Conservation (phyloP, 2,797 vertebrate genomes). For the Phataginus tetradactyla region DNA sequence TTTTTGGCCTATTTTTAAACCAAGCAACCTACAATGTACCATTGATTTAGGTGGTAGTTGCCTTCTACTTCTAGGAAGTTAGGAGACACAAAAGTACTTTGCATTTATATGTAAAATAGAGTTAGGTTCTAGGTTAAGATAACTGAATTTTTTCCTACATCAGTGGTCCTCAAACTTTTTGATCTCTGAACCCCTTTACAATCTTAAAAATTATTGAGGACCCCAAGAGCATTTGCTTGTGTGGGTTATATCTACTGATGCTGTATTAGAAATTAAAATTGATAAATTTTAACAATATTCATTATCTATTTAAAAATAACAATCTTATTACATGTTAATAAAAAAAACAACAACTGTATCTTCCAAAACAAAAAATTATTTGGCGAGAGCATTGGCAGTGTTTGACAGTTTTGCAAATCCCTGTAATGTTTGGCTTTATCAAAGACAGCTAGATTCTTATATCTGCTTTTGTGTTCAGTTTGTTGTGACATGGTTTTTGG, state of each 20-base stretch:
- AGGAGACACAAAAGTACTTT: not conserved
- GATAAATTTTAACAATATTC: not conserved
- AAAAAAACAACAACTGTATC: not conserved
- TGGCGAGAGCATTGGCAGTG: not conserved
- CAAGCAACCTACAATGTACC: not conserved
- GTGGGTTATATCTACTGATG: not conserved
- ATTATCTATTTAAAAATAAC: conserved; percentile 40
- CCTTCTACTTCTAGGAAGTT: not conserved
- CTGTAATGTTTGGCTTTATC: not conserved
- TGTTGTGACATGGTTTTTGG: not conserved
- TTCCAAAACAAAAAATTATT: not conserved
- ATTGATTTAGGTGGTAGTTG: not conserved
- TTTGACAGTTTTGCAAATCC: not conserved
- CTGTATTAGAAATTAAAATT: conserved; percentile 38
- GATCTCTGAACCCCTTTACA: not conserved
- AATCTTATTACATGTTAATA: not conserved
- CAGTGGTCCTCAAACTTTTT: not conserved
- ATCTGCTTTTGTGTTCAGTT: not conserved
- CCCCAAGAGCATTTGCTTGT: not conserved
- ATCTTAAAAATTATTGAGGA: not conserved
- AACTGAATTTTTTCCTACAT: not conserved
- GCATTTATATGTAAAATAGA: not conserved
- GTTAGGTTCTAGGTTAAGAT: not conserved
- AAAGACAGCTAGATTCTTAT: not conserved
- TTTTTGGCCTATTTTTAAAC: conserved; percentile 37